A percentile compares a stretch with the other conserved stretches of the same genome.
phyloP scores from a whole-genome alignment of 1,140 invertebrate species.

The Temnothorax nylanderi region DNA sequence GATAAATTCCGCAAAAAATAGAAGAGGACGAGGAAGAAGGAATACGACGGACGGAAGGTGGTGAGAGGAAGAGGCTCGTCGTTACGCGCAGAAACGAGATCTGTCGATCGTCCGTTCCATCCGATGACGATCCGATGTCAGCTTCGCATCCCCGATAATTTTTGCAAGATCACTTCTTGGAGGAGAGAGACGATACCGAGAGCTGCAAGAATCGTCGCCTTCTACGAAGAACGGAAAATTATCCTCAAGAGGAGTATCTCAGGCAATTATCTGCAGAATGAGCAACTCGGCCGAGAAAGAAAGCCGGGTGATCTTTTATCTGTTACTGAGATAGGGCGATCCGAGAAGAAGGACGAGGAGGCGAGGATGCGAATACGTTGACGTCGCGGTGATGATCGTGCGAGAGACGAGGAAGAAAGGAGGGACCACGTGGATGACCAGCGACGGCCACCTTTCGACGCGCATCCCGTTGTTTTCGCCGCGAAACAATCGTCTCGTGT shows the following conservation, averaged over 20 bases:
- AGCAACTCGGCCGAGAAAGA: neutral
- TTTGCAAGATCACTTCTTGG: neutral
- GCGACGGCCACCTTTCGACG: constrained; percentile 61
- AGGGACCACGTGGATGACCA: constrained; percentile 20
- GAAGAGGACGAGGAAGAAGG: neutral
- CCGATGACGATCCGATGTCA: neutral
- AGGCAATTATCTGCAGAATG: neutral
- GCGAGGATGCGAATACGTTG: neutral
- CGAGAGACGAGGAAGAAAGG: constrained; percentile 39
- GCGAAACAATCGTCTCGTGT: constrained; percentile 74
- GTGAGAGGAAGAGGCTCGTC: constrained; percentile 26
- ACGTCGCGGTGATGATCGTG: constrained; percentile 30
- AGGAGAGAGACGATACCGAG: neutral
- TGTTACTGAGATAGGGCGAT: neutral
- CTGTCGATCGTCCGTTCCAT: constrained; percentile 45
- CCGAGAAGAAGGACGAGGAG: neutral
- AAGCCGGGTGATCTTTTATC: neutral
- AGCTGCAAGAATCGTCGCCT: neutral
- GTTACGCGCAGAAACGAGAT: constrained; percentile 68
- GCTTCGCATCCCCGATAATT: neutral
- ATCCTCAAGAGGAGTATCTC: neutral
- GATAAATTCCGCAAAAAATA: neutral
- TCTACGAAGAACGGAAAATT: neutral
- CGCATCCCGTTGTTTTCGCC: constrained; percentile 76
- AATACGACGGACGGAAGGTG: neutral